Base-by-base conservation (phyloP, 2,797 vertebrate species). In the Cuniculus paca region DNA sequence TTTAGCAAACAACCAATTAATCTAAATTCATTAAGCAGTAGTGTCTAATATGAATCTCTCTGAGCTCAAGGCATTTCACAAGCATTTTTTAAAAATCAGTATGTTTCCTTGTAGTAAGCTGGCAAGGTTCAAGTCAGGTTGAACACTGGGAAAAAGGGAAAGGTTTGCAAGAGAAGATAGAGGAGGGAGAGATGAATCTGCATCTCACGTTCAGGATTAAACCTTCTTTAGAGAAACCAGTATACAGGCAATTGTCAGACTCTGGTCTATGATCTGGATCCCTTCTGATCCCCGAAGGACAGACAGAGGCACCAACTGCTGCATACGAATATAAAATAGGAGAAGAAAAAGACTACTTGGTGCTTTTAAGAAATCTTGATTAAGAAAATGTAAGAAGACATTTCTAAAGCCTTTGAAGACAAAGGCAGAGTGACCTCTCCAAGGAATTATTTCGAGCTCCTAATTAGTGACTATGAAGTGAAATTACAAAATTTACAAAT, bases 21-120 rank as follows among this genome's bases (percentile, higher is more conserved):
- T 19, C 16, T 36, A 42, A 36, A 13, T n/a, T 70, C 45, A 28
- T 39, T 34, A 52, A 95, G n/a, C 74, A 74, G n/a, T 24, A 56
- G 83, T n/a, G 58, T 88, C 1, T 14, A 93, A 34, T 1, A 39
- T 2, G 52, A 97, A 86, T 0, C 6, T 74, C 50, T 83, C 56
- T 14, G 77, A 58, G 42, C 88, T 95, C 39, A 34, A 58, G 0
- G 28, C 8, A 58, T 31, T 54, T 77, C 45, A 79, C 0, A 22
- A 52, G 28, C 58, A 50, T 86, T 90, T 97, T 86, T 83, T 9
- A 75, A 89, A 79, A 96, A 92, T 65, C 87, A 95, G 92, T 65
- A 70, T 86, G 48, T 92, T 95, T 58, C 16, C 4, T 26, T 54
- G 60, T 94, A 65, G 48, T 36, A 36, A 52, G n/a, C 24, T 11